Evolutionary conservation across 2,888 invertebrate genomes (phyloP).

Genomic region (Parnassius mnemosyne): DNA sequence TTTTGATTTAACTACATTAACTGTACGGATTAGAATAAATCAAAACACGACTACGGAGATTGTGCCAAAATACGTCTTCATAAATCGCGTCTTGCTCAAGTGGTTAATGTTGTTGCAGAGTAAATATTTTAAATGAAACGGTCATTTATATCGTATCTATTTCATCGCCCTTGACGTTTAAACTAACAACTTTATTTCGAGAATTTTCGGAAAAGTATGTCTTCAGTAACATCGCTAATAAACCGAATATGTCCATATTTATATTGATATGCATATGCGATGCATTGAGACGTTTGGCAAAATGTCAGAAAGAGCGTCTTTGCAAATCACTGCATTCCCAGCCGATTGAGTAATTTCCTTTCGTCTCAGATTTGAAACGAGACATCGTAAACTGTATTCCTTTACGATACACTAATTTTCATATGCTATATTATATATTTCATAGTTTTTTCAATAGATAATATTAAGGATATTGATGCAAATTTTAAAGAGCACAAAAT

Average conservation of each 20-base stretch:
- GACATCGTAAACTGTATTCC: slow-evolving; percentile 3
- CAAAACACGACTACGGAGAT: slow-evolving; percentile 22
- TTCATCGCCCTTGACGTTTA: neutral
- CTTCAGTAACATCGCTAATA: neutral
- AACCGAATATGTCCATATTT: slow-evolving; percentile 14
- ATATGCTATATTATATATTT: no score
- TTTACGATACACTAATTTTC: no score
- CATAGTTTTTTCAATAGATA: no score
- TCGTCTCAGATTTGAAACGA: slow-evolving; percentile 16
- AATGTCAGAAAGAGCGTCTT: slow-evolving; percentile 33
- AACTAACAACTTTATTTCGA: slow-evolving; percentile 5
- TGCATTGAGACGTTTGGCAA: slow-evolving; percentile 35
- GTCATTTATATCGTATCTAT: slow-evolving; percentile 8
- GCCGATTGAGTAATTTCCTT: slow-evolving; percentile 33
- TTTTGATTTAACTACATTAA: slow-evolving; percentile 25
- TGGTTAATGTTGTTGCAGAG: slow-evolving; percentile 15
- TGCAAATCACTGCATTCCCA: slow-evolving; percentile 39
- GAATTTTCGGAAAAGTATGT: slow-evolving; percentile 13
- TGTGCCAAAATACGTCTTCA: slow-evolving; percentile 29
- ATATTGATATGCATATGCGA: slow-evolving; percentile 10
- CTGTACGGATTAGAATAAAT: slow-evolving; percentile 24
- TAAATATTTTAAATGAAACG: slow-evolving; percentile 19
- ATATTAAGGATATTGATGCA: no score
- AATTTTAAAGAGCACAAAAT: no score
- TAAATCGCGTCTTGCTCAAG: slow-evolving; percentile 22